These are phyloP conservation scores for Prochilodus magdalenae DNA, from an alignment of 2,113 vertebrate species.

Conservation along the genomic window DNA sequence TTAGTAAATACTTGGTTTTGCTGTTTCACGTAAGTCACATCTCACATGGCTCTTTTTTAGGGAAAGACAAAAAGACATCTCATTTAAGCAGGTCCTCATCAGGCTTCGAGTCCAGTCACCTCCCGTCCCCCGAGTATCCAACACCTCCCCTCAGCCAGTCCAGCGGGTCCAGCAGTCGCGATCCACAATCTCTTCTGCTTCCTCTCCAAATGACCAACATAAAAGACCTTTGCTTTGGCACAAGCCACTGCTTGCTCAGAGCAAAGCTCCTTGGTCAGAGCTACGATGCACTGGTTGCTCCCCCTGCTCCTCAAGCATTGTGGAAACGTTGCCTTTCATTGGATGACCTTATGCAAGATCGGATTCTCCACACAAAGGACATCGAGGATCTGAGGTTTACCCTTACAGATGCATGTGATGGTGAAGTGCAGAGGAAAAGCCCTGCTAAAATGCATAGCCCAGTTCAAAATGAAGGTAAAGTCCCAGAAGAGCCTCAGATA, in stretches of 20 bases:
- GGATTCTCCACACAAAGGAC: conserved; percentile 51
- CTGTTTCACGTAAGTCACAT: conserved; percentile 32
- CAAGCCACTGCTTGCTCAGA: conserved; percentile 73
- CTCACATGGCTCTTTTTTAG: conserved; percentile 79
- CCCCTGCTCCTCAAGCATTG: conserved; percentile 35
- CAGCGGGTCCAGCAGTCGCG: conserved; percentile 61
- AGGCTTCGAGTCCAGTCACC: conserved; percentile 78
- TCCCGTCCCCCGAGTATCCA: conserved; percentile 74
- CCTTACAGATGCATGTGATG: background rate
- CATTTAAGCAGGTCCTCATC: conserved; percentile 77
- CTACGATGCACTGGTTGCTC: conserved; percentile 74
- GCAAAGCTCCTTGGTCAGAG: conserved; percentile 75
- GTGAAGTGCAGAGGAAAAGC: background rate
- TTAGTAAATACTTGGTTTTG: conserved; percentile 5
- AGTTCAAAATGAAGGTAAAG: background rate
- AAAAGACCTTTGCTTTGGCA: conserved; percentile 43
- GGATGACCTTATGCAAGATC: conserved; percentile 77
- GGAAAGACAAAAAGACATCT: conserved; percentile 79
- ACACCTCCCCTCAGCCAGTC: conserved; percentile 68
- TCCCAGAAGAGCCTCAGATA: background rate
- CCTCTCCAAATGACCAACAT: conserved; percentile 53
- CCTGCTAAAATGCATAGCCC: background rate
- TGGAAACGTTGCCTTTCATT: conserved; percentile 83
- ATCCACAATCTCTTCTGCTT: conserved; percentile 33
- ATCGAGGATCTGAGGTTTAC: conserved; percentile 41